Evolutionary conservation across 2,113 vertebrate genomes (phyloP), one percentile per base, ranked within the genome.

Genomic region (Lethenteron camtschaticum): DNA sequence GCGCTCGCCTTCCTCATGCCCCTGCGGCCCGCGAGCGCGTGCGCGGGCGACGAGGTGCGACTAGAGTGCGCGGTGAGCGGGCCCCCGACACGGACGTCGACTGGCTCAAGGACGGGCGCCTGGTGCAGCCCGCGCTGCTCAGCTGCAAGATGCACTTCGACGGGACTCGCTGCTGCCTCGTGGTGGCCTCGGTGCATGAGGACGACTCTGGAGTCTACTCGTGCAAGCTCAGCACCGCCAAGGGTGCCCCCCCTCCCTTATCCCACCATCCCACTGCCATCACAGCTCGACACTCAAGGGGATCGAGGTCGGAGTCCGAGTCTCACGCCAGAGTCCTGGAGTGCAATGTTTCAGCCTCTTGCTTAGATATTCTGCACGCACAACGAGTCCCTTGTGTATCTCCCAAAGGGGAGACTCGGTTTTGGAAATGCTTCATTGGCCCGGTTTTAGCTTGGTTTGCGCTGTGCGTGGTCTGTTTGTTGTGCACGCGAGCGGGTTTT

Each of bases 61-160:
- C 95, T 99, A 75, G 90, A 96, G 82, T 96, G 92, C 78, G 80
- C 90, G 74, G 82, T 90, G 75, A 80, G 83, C 1, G 90, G 89
- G 70, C 94, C 94, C 81, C 87, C 16, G 92, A 96, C 79, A 85
- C 88, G 56, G 92, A 96, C 3, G 90, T 96, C 71, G 94, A 99
- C 80, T 99, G 94, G 94, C 79, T 99, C 56, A 86, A 86, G 4
- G 83, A 86, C 14, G 88, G 90, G 69, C 89, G 86, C 75, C 85
- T 99, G 76, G 85, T 96, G 78, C 94, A 99, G 79, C 94, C 94
- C 0, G 90, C 94, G 0, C 77, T 96, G 76, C 87, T 96, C 74
- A 89, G 91, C 83, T 99, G 94, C 77, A 99, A 99, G 83, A 99
- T 99, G 94, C 88, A 96, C 81, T 99, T 96, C 73, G 88, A 99